These are phyloP conservation scores for Sebastes steindachneri DNA, from an alignment of 2,797 vertebrate species.

Conservation along the genomic window DNA sequence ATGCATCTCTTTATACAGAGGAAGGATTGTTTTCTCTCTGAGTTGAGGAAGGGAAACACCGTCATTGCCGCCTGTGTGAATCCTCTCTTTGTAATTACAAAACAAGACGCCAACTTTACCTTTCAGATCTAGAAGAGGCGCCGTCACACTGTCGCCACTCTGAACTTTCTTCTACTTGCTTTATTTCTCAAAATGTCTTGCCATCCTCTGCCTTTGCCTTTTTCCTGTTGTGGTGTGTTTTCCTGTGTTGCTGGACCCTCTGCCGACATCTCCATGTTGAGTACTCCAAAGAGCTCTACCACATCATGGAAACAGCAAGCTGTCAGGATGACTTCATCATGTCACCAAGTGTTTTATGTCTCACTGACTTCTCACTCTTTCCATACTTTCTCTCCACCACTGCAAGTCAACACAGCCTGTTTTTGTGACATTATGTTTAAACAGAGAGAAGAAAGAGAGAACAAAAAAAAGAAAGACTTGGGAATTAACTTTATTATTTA, in stretches of 20 bases:
- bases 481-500: constrained; percentile 24
- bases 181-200: constrained; percentile 24
- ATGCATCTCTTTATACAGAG: constrained; percentile 59
- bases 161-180: neutral
- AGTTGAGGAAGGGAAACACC: constrained; percentile 46
- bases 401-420: constrained; percentile 30
- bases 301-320: constrained; percentile 77
- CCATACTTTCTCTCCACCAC: constrained; percentile 50
- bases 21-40: constrained; percentile 52
- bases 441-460: neutral
- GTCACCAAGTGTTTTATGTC: constrained; percentile 74
- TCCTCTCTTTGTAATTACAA: constrained; percentile 34
- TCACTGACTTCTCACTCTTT: constrained; percentile 69
- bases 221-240: constrained; percentile 48
- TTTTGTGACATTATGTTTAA: constrained; percentile 28
- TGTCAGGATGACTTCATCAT: constrained; percentile 76
- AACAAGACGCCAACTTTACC: neutral
- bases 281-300: constrained; percentile 47
- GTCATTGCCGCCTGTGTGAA: constrained; percentile 26
- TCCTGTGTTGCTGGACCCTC: constrained; percentile 49
- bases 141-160: neutral
- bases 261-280: constrained; percentile 51
- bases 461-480: neutral
- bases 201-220: constrained; percentile 31
- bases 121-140: neutral